Percentiles rank a stretch among this genome's conserved stretches.
Evolutionary conservation across 2,888 invertebrate genomes (phyloP).

Genomic region (Idaea dimidiata): DNA sequence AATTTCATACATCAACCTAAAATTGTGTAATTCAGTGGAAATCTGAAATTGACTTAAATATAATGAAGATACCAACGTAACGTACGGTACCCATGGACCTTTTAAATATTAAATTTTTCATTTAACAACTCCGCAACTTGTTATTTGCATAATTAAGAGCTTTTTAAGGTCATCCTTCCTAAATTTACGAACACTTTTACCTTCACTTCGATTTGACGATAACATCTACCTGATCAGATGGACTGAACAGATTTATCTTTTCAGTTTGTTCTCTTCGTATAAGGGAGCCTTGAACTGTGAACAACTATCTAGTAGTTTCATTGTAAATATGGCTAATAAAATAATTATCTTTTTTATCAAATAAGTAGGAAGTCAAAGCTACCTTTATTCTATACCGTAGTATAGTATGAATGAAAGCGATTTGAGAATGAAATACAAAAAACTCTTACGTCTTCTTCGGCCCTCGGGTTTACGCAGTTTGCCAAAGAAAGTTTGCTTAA

Average conservation of each 20-base stretch:
- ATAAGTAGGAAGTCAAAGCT: no score
- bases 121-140: background rate
- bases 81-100: background rate
- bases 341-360: no score
- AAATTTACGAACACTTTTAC: background rate
- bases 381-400: no score
- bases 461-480: background rate
- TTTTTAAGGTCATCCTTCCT: background rate
- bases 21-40: background rate
- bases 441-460: background rate
- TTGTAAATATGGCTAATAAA: no score
- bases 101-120: background rate
- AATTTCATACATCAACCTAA: background rate
- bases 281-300: no score
- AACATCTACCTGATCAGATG: no score
- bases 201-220: no score
- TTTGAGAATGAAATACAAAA: background rate
- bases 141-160: background rate
- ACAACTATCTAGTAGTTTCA: no score
- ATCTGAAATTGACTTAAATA: background rate
- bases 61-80: background rate
- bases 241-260: no score
- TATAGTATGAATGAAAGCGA: background rate
- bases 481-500: background rate
- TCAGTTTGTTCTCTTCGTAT: no score